Conservation (phyloP, 2,113 vertebrate genomes). For the Pavo muticus region DNA sequence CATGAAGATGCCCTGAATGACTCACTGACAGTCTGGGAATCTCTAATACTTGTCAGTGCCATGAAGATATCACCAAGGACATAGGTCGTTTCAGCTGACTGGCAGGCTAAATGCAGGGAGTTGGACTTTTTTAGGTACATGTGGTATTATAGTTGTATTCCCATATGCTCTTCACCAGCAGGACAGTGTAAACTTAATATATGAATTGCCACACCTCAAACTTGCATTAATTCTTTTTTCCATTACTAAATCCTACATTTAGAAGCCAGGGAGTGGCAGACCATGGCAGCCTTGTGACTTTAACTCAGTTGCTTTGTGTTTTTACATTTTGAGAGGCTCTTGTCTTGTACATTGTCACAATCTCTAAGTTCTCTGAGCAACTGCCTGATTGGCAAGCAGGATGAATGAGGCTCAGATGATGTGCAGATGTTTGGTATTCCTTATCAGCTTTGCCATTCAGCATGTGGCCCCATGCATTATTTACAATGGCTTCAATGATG, state of each 20-base stretch:
- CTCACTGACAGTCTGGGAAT: not conserved
- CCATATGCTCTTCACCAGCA: not conserved
- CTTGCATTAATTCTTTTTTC: not conserved
- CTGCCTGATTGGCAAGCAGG: not conserved
- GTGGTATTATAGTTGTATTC: not conserved
- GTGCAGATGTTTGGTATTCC: not conserved
- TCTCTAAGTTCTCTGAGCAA: not conserved
- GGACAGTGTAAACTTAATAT: not conserved
- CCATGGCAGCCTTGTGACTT: not conserved
- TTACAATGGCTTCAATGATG: not conserved
- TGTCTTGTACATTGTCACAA: not conserved
- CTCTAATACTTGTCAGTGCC: not conserved
- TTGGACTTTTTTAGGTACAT: not conserved
- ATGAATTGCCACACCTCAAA: not conserved
- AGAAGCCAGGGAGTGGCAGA: not conserved
- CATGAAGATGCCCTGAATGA: not conserved
- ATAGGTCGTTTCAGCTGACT: not conserved
- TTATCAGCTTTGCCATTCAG: conserved; percentile 4
- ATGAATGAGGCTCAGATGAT: not conserved
- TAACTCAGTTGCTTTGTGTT: not conserved
- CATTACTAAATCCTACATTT: not conserved
- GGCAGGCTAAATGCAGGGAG: not conserved
- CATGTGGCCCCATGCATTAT: not conserved
- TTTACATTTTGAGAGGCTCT: not conserved
- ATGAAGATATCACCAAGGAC: not conserved